phyloP scores from a whole-genome alignment of 2,888 invertebrate genomes.

The Eristalinus aeneus region DNA sequence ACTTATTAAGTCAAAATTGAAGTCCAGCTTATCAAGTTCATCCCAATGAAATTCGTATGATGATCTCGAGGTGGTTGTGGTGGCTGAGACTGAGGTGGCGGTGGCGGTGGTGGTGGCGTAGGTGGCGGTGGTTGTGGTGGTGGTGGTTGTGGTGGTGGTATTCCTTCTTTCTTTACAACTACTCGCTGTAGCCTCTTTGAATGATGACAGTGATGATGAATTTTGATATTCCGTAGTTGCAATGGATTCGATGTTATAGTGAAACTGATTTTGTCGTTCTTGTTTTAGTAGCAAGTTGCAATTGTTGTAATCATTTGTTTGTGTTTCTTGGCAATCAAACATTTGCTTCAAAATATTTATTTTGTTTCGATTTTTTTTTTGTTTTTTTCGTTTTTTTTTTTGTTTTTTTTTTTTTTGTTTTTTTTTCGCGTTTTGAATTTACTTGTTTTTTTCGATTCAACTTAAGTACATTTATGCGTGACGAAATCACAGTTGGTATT shows the following conservation, averaged over 20 bases:
- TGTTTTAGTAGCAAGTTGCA: conserved; percentile 56
- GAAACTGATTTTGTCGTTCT: conserved; percentile 60
- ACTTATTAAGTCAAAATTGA: conserved; percentile 49
- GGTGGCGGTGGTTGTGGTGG: conserved; percentile 39
- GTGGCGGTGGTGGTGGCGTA: conserved; percentile 71
- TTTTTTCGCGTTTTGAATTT: conserved; percentile 20
- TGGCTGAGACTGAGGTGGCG: conserved; percentile 36
- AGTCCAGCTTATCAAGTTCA: conserved; percentile 51
- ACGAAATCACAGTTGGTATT: conserved; percentile 56
- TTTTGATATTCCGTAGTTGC: conserved; percentile 63
- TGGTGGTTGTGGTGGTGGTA: conserved; percentile 10
- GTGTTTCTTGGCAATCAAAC: conserved; percentile 67
- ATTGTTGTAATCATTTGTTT: conserved; percentile 62
- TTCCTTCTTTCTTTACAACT: conserved; percentile 30
- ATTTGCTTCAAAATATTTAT: conserved; percentile 38
- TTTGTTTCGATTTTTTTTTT: conserved; percentile 10
- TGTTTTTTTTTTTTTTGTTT: conserved; percentile 1
- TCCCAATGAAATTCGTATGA: conserved; percentile 34
- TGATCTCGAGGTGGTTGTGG: conserved; percentile 27
- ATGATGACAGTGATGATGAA: conserved; percentile 59
- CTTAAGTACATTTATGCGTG: conserved; percentile 42
- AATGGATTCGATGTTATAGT: conserved; percentile 66
- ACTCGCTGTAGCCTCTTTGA: conserved; percentile 29
- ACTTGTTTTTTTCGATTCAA: neutral
- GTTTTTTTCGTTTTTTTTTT: conserved; percentile 10